Evolutionary conservation across 2,797 vertebrate genomes (phyloP).

Genomic region (Bradypodion ventrale): DNA sequence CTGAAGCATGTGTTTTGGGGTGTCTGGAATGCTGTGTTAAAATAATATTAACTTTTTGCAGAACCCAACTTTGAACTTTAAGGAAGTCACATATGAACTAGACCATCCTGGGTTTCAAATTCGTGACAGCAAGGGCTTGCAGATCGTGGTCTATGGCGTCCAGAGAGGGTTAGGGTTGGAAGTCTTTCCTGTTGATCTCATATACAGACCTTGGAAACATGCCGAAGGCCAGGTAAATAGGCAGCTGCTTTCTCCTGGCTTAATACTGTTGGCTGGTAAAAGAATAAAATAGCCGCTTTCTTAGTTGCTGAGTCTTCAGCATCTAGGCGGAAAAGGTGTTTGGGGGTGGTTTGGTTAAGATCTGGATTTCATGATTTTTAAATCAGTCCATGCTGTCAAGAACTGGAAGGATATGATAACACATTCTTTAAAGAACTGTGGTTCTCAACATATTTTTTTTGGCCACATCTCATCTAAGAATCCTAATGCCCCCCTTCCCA

Average conservation of each 20-base stretch:
- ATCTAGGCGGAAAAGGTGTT: no score
- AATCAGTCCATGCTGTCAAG: no score
- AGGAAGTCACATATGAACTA: slow-evolving; percentile 98
- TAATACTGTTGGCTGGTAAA: no score
- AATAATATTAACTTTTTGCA: slow-evolving; percentile 56
- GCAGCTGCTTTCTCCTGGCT: neutral
- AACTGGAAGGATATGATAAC: no score
- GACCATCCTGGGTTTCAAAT: slow-evolving; percentile 96
- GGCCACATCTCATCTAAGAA: no score
- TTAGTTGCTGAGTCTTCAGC: no score
- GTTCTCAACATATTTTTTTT: no score
- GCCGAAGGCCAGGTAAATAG: slow-evolving; percentile 93
- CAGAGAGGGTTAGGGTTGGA: slow-evolving; percentile 95
- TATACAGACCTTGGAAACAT: slow-evolving; percentile 98
- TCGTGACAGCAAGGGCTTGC: slow-evolving; percentile 96
- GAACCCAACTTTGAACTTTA: slow-evolving; percentile 98
- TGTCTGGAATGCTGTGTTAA: neutral
- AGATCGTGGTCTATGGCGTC: slow-evolving; percentile 96
- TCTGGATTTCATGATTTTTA: no score
- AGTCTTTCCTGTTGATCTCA: slow-evolving; percentile 95
- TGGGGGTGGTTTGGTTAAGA: no score
- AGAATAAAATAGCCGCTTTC: no score
- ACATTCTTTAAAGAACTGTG: no score
- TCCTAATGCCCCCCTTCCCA: no score
- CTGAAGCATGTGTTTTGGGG: neutral